A percentile compares a stretch with the other conserved stretches of the same genome.
These are phyloP conservation scores for Loriculus beryllinus DNA, from an alignment of 2,797 vertebrate species.

Conservation along the genomic window DNA sequence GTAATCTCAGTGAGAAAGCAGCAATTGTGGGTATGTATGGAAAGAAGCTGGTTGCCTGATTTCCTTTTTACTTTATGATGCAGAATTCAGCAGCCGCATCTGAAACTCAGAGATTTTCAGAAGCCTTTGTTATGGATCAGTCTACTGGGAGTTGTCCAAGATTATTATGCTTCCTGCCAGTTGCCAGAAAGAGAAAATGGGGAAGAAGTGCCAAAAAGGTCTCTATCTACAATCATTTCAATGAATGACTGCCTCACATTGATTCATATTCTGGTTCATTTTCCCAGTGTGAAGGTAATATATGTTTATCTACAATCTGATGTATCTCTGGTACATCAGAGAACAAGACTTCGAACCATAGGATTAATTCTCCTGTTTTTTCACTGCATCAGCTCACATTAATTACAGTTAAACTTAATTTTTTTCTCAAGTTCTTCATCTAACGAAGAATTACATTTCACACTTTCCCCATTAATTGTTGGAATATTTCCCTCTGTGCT, in stretches of 20 bases:
- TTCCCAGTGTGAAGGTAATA: not conserved
- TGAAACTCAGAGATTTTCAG: not conserved
- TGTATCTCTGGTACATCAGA: not conserved
- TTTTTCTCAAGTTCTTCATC: not conserved
- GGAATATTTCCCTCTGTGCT: not conserved
- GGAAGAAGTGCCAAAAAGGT: not conserved
- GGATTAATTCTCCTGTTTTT: not conserved
- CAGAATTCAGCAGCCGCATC: not conserved
- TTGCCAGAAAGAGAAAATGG: not conserved
- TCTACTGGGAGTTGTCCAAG: not conserved
- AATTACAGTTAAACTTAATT: constrained; percentile 24
- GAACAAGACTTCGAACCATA: not conserved
- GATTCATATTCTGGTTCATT: not conserved
- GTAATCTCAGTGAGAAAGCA: not conserved
- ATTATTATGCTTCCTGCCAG: not conserved
- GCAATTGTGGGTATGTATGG: not conserved
- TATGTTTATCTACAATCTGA: not conserved
- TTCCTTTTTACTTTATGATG: not conserved
- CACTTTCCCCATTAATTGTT: constrained; percentile 23
- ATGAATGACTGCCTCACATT: not conserved
- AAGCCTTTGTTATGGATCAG: not conserved
- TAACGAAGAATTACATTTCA: not conserved
- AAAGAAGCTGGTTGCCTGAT: not conserved
- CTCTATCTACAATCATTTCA: not conserved
- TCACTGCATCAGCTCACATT: not conserved